Evolutionary conservation across 2,113 vertebrate species (phyloP).

Genomic region (Dasyprocta punctata): DNA sequence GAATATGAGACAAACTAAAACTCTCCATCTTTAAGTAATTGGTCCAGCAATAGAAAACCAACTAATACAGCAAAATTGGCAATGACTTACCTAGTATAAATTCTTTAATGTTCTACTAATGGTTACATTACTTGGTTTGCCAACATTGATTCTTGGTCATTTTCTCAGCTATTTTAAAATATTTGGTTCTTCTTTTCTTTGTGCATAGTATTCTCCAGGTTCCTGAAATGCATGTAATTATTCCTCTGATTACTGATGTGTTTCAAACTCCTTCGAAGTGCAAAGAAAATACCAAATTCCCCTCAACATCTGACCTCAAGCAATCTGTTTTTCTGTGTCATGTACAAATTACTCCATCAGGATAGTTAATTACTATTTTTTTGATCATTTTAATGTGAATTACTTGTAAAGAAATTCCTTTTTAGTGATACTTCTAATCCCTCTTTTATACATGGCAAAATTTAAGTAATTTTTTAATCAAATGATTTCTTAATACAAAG

Average conservation of each 20-base stretch:
- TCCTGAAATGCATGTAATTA: neutral
- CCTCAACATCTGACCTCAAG: neutral
- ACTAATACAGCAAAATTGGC: neutral
- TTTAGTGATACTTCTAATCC: neutral
- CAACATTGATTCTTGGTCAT: neutral
- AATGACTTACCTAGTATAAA: neutral
- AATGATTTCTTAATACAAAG: neutral
- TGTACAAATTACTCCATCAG: neutral
- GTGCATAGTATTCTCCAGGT: neutral
- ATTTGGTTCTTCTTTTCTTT: neutral
- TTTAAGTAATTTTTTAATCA: neutral
- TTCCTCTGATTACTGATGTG: neutral
- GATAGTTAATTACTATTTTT: neutral
- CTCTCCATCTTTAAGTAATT: neutral
- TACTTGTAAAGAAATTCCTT: neutral
- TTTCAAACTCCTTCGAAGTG: neutral
- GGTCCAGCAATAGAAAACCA: neutral
- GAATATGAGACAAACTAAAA: neutral
- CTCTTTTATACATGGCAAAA: neutral
- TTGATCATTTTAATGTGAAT: neutral
- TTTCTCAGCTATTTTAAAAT: neutral
- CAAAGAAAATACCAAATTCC: neutral
- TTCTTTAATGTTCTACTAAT: neutral
- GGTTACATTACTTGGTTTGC: neutral
- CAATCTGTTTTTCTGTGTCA: neutral